These are phyloP conservation scores for Drosophila azteca DNA, from an alignment of 1,140 invertebrate species.

Conservation along the genomic window DNA sequence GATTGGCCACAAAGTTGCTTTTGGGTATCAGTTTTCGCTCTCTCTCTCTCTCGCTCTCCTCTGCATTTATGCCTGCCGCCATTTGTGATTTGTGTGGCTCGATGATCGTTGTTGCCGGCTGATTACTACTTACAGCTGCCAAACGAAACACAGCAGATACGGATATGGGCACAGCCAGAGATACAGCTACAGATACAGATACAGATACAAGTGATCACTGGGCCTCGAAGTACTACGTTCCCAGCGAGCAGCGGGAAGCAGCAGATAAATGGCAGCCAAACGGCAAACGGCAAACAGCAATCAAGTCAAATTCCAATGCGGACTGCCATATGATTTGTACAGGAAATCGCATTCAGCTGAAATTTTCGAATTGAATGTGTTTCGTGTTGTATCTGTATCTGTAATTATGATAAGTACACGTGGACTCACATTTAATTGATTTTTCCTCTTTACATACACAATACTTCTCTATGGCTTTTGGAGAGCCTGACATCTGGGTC, in stretches of 20 bases:
- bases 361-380: conserved; percentile 48
- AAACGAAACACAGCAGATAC: conserved; percentile 41
- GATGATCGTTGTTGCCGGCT: conserved; percentile 43
- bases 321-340: conserved; percentile 66
- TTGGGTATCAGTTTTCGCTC: conserved; percentile 25
- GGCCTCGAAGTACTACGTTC: conserved; percentile 38
- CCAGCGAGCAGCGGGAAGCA: conserved; percentile 22
- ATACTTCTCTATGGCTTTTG: conserved; percentile 51
- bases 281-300: conserved; percentile 60
- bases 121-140: conserved; percentile 65
- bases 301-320: conserved; percentile 48
- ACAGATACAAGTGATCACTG: conserved; percentile 26
- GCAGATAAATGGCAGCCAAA: conserved; percentile 57
- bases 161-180: conserved; percentile 37
- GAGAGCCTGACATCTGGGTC: conserved; percentile 56
- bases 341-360: conserved; percentile 71
- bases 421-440: conserved; percentile 70
- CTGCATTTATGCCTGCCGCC: conserved; percentile 46
- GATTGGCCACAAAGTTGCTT: conserved; percentile 52
- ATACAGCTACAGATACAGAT: conserved; percentile 39
- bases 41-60: not conserved
- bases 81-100: conserved; percentile 70
- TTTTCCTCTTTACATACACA: conserved; percentile 39
- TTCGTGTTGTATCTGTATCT: conserved; percentile 35
- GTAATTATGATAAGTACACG: conserved; percentile 79